phyloP scores from a whole-genome alignment of 1,140 invertebrate species.

The Neelides sp. region DNA sequence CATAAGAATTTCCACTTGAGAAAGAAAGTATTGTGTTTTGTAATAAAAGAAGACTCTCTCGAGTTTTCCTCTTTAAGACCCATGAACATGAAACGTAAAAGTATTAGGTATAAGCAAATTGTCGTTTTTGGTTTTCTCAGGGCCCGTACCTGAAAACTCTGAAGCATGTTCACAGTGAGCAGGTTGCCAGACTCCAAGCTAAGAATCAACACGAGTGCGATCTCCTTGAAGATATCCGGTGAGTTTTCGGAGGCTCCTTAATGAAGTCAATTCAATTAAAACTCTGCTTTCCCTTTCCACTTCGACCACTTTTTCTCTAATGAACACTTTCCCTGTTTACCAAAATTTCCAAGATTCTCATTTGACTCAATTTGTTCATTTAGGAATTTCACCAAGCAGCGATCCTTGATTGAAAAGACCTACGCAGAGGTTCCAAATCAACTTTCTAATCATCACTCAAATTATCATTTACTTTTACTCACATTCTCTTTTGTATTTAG shows the following conservation, averaged over 20 bases:
- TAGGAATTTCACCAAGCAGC: constrained; percentile 77
- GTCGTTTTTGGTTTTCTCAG: too few relatives aligned
- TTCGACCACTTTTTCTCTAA: background rate
- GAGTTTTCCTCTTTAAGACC: too few relatives aligned
- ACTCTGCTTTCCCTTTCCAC: background rate
- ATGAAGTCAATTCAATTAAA: constrained; percentile 4
- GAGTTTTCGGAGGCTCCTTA: constrained; percentile 18
- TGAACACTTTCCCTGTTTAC: background rate
- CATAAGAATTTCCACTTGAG: too few relatives aligned
- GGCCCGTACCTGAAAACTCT: constrained; percentile 77
- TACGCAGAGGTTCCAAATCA: constrained; percentile 80
- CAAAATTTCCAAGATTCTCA: background rate
- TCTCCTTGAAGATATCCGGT: constrained; percentile 79
- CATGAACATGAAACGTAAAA: too few relatives aligned
- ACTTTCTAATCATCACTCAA: constrained; percentile 5
- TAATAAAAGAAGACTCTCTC: too few relatives aligned
- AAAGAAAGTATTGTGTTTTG: too few relatives aligned
- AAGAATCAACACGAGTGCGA: constrained; percentile 96
- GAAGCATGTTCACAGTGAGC: constrained; percentile 82
- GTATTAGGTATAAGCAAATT: too few relatives aligned
- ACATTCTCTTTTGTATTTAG: constrained; percentile 41
- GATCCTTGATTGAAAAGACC: constrained; percentile 82
- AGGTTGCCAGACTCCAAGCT: constrained; percentile 74
- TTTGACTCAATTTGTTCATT: constrained; percentile 34
- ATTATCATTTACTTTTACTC: background rate